Conservation (phyloP, 2,888 invertebrate genomes). For the Tholera decimalis region DNA sequence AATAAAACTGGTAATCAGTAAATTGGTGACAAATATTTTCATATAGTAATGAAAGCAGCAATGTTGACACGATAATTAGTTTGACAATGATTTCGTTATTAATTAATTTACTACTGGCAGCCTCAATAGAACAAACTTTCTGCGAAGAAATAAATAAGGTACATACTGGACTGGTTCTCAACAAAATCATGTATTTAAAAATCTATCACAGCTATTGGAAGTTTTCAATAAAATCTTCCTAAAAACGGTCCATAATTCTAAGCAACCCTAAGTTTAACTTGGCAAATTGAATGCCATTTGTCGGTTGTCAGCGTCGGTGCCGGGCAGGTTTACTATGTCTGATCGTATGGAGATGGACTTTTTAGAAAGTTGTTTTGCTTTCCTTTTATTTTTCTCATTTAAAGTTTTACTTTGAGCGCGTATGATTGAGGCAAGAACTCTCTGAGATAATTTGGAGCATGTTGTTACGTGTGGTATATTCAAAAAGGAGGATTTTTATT, state of each 20-base stretch:
- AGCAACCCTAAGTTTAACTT: constrained; percentile 18
- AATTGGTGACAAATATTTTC: constrained; percentile 9
- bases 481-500: background rate
- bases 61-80: background rate
- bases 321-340: background rate
- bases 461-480: background rate
- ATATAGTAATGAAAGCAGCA: background rate
- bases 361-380: constrained; percentile 1
- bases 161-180: background rate
- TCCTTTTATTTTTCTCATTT: constrained; percentile 6
- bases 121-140: background rate
- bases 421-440: background rate
- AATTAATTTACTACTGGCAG: background rate
- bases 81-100: constrained; percentile 1
- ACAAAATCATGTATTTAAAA: background rate
- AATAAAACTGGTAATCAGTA: constrained; percentile 27
- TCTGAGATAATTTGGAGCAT: background rate
- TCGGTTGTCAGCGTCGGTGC: constrained; percentile 10
- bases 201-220: background rate
- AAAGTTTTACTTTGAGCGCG: constrained; percentile 16
- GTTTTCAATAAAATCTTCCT: background rate
- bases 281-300: constrained; percentile 44
- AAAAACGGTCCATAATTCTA: background rate
- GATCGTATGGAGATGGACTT: constrained; percentile 5
- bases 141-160: no score